Base-by-base conservation (phyloP, 2,888 invertebrate genomes). In the Dyspetes luteomarginatus region DNA sequence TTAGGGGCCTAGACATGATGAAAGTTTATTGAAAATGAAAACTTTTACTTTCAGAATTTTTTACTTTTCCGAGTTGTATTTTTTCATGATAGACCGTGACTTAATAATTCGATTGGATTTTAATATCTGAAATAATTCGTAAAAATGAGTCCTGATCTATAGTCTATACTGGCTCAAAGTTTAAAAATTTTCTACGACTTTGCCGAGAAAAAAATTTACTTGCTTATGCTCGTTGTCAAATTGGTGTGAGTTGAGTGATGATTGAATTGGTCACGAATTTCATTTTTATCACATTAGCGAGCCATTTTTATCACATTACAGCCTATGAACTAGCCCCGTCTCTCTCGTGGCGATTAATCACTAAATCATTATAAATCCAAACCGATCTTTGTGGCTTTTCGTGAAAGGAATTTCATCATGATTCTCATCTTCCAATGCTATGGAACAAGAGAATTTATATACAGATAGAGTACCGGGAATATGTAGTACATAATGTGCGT, bases 331-430 rank as follows among this genome's bases (percentile, higher is more conserved):
- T 50, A 5, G 26, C 41, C 36, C 36, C 60, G 24, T 12, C 36
- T 41, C 4, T 60, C 4, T n/a, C n/a, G n/a, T n/a, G 12, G 15
- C 36, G 62, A 78, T 78, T 73, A 62, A 78, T 78, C 73, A 78
- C 64, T 26, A 55, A 43, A 74, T 64, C 28, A 55, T 78, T 74
- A 69, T 41, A 64, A 68, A 78, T 68, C 30, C 58, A 64, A 65
- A 41, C 64, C 60, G 65, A 75, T 80, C 77, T 76, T 67, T 41
- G 76, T 56, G 80, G 72, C 41, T 67, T 68, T 80, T 80, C 80
- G 76, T n/a, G 56, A 72, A 80, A 80, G 12, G 19, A 45, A 45
- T 62, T 65, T 55, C 68, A 73, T 81, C 58, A 50, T 30, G 71
- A 52, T 3, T 67, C 36, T 48, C 43, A 30, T 69, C 30, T 69